Percentiles rank a stretch among this genome's conserved stretches.
These are phyloP conservation scores for Clamator glandarius DNA, from an alignment of 2,797 vertebrate genomes.

Conservation along the genomic window DNA sequence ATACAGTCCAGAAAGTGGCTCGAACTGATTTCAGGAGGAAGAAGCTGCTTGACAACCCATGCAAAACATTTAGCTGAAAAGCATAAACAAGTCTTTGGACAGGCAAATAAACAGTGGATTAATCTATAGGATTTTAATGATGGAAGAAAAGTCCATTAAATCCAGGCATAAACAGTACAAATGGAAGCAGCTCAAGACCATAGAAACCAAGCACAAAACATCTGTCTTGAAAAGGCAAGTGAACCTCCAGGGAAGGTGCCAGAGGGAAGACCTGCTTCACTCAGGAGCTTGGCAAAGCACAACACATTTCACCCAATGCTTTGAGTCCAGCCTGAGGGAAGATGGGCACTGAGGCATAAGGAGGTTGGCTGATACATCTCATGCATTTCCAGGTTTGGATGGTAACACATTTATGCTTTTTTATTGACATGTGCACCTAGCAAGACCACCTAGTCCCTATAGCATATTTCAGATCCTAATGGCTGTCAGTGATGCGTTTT, in stretches of 20 bases:
- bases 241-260: neutral
- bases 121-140: slow-evolving; percentile 27
- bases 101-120: slow-evolving; percentile 43
- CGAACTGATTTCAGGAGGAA: slow-evolving; percentile 18
- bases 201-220: neutral
- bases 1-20: neutral
- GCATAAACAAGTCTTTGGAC: slow-evolving; percentile 41
- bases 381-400: neutral
- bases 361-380: neutral
- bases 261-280: neutral
- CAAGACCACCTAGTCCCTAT: neutral
- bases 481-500: neutral
- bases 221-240: neutral
- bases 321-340: neutral
- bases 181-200: neutral
- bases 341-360: neutral
- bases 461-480: neutral
- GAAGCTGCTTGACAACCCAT: slow-evolving; percentile 52
- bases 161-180: slow-evolving; percentile 16
- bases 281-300: neutral
- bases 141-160: slow-evolving; percentile 25
- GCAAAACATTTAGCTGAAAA: slow-evolving; percentile 60
- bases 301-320: neutral
- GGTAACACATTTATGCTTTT: neutral
- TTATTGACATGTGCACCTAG: neutral